phyloP scores from a whole-genome alignment of 2,113 vertebrate genomes.

The Sinocyclocheilus maitianheensis region DNA sequence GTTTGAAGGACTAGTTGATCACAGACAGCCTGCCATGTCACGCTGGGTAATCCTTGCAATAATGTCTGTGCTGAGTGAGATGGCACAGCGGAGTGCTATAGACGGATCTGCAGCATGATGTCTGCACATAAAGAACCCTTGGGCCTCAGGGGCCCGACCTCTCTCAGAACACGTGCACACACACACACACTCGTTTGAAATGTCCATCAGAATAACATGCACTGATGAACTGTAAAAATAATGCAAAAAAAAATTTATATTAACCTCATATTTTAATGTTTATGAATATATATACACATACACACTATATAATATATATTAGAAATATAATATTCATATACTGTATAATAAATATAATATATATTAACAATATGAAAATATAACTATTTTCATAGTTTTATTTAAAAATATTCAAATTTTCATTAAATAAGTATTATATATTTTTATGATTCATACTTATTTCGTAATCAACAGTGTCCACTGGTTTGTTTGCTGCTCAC shows the following conservation, averaged over 20 bases:
- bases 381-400: too few relatives aligned
- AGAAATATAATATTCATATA: too few relatives aligned
- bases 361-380: too few relatives aligned
- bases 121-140: slow-evolving; percentile 27
- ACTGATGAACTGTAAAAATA: not conserved
- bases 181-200: not conserved
- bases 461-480: not conserved
- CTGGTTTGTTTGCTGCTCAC: not conserved
- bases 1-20: slow-evolving; percentile 36
- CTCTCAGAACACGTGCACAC: not conserved
- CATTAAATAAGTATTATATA: too few relatives aligned
- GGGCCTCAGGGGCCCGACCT: slow-evolving; percentile 16
- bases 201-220: not conserved
- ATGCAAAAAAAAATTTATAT: too few relatives aligned
- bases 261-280: too few relatives aligned
- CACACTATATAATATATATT: too few relatives aligned
- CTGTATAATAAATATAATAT: too few relatives aligned
- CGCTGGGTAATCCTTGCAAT: slow-evolving; percentile 53
- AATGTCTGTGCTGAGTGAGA: slow-evolving; percentile 36
- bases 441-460: too few relatives aligned
- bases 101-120: not conserved
- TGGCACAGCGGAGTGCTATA: slow-evolving; percentile 23
- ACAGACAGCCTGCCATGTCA: slow-evolving; percentile 45
- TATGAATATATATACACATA: too few relatives aligned
- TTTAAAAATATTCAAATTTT: too few relatives aligned